Evolutionary conservation across 2,797 vertebrate genomes (phyloP).

Genomic region (Danio jaintianensis): DNA sequence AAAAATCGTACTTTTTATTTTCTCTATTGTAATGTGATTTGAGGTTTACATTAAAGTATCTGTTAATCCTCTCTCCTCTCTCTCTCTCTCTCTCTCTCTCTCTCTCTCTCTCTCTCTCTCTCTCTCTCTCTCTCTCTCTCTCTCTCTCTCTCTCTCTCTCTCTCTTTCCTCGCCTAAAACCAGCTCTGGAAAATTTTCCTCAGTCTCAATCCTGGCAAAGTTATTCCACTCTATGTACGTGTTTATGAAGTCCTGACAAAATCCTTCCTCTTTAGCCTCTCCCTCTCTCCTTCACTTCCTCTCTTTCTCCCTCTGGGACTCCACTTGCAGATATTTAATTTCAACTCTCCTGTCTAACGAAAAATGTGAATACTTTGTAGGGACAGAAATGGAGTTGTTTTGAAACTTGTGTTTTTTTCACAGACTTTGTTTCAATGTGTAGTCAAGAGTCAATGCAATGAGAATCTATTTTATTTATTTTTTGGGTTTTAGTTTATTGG

Average conservation of each 20-base stretch:
- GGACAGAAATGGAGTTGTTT: constrained; percentile 39
- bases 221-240: constrained; percentile 70
- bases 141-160: constrained; percentile 36
- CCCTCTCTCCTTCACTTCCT: constrained; percentile 61
- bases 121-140: too few species aligned
- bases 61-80: too few species aligned
- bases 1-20: not conserved
- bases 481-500: too few species aligned
- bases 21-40: too few species aligned
- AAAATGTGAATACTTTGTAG: constrained; percentile 61
- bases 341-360: constrained; percentile 71
- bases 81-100: too few species aligned
- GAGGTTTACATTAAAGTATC: too few species aligned
- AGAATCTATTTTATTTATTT: not conserved
- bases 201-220: constrained; percentile 69
- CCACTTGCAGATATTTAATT: constrained; percentile 76
- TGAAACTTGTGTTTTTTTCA: constrained; percentile 28
- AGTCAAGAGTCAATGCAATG: not conserved
- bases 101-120: constrained; percentile 21
- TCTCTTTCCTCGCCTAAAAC: constrained; percentile 74
- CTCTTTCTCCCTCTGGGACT: constrained; percentile 65
- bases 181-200: constrained; percentile 74
- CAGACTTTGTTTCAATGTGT: too few species aligned
- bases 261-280: constrained; percentile 72
- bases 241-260: constrained; percentile 82